phyloP scores from a whole-genome alignment of 2,888 invertebrate genomes.

The Dicycla oo region DNA sequence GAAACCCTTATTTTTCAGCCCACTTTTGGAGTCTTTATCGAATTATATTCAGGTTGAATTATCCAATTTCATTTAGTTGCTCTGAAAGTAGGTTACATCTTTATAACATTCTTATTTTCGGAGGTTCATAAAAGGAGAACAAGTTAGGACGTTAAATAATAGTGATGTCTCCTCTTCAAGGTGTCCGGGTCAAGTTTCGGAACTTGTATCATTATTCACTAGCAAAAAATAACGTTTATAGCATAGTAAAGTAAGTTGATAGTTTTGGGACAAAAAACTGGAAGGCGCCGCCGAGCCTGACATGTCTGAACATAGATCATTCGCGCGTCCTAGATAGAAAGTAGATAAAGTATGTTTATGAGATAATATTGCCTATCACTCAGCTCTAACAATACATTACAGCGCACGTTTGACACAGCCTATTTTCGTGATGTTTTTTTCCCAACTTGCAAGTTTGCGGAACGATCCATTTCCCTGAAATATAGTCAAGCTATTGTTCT shows the following conservation, averaged over 20 bases:
- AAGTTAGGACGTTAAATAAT: background rate
- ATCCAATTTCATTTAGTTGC: background rate
- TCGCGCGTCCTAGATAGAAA: slow-evolving; percentile 72
- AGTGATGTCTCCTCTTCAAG: slow-evolving; percentile 17
- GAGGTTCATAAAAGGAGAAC: background rate
- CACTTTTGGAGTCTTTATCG: slow-evolving; percentile 1
- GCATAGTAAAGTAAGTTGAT: slow-evolving; percentile 47
- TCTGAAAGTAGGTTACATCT: background rate
- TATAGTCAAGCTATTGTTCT: slow-evolving; percentile 60
- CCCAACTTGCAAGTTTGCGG: slow-evolving; percentile 30
- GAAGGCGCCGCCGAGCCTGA: slow-evolving; percentile 75
- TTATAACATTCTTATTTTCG: background rate
- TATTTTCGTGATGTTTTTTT: slow-evolving; percentile 44
- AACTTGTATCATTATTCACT: slow-evolving; percentile 47
- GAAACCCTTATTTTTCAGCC: slow-evolving; percentile 45
- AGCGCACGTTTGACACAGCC: slow-evolving; percentile 41
- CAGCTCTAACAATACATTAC: slow-evolving; percentile 40
- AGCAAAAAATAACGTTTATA: slow-evolving; percentile 52
- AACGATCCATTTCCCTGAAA: slow-evolving; percentile 55
- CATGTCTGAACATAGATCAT: slow-evolving; percentile 74
- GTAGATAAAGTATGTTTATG: slow-evolving; percentile 68
- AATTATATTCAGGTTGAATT: slow-evolving; percentile 1
- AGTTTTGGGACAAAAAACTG: slow-evolving; percentile 65
- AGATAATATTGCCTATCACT: slow-evolving; percentile 57
- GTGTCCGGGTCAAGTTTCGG: slow-evolving; percentile 32